phyloP scores from a whole-genome alignment of 2,113 vertebrate species.

The Cynocephalus volans region DNA sequence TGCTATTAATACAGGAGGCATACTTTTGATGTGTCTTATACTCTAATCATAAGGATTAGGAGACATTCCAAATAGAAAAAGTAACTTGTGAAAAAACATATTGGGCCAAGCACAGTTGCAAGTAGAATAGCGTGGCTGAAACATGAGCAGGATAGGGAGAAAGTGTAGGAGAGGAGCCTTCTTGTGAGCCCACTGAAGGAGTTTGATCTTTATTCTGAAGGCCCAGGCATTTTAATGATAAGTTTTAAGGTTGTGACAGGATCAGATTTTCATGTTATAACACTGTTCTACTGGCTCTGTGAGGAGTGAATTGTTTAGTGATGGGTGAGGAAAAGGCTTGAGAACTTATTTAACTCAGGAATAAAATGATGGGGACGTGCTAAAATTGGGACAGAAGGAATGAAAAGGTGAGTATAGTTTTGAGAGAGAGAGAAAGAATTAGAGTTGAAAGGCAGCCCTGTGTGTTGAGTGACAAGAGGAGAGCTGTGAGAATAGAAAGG shows the following conservation, averaged over 20 bases:
- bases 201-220: background rate
- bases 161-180: background rate
- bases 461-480: background rate
- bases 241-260: background rate
- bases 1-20: background rate
- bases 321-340: background rate
- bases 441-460: background rate
- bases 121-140: background rate
- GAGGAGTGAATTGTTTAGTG: background rate
- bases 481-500: background rate
- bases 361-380: background rate
- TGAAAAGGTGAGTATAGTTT: background rate
- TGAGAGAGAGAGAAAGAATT: background rate
- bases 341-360: background rate
- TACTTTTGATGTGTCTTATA: background rate
- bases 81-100: background rate
- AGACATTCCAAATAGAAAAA: background rate
- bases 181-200: background rate
- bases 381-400: background rate
- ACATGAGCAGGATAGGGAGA: background rate
- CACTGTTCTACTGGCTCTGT: background rate
- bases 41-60: background rate
- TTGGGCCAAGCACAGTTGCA: background rate
- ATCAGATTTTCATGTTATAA: background rate
- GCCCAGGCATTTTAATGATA: background rate